Evolutionary conservation across 2,797 vertebrate species (phyloP).

Genomic region (Thamnophis elegans): DNA sequence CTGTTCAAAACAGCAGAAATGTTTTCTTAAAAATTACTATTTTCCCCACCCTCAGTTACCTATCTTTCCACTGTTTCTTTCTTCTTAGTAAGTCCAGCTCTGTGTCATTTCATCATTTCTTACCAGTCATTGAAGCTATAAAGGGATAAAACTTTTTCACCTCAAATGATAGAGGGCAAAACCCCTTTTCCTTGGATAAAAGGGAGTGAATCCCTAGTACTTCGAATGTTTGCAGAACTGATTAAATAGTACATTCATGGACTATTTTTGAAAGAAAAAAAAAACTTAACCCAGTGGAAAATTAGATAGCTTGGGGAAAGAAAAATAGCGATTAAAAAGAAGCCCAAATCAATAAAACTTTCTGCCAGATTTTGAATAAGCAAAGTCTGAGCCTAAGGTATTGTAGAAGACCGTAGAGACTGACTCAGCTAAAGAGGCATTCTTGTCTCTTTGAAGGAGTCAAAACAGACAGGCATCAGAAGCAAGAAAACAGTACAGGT

Average conservation of each 20-base stretch:
- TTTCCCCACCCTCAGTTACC: not conserved
- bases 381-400: not conserved
- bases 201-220: not conserved
- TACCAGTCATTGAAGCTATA: not conserved
- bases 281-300: not conserved
- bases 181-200: not conserved
- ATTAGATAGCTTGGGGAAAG: not conserved
- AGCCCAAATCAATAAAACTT: not conserved
- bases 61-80: not conserved
- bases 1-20: not conserved
- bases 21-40: not conserved
- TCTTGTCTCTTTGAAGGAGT: not conserved
- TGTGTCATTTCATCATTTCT: not conserved
- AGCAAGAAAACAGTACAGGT: not conserved
- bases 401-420: not conserved
- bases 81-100: not conserved
- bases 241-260: not conserved
- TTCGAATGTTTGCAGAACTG: not conserved
- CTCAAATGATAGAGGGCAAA: not conserved
- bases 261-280: not conserved
- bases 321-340: not conserved
- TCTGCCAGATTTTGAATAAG: not conserved
- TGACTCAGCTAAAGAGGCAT: not conserved
- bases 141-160: not conserved
- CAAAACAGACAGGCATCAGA: not conserved